Evolutionary conservation across 2,797 vertebrate genomes (phyloP), one percentile per base, ranked within the genome.

Genomic region (Lacerta agilis): DNA sequence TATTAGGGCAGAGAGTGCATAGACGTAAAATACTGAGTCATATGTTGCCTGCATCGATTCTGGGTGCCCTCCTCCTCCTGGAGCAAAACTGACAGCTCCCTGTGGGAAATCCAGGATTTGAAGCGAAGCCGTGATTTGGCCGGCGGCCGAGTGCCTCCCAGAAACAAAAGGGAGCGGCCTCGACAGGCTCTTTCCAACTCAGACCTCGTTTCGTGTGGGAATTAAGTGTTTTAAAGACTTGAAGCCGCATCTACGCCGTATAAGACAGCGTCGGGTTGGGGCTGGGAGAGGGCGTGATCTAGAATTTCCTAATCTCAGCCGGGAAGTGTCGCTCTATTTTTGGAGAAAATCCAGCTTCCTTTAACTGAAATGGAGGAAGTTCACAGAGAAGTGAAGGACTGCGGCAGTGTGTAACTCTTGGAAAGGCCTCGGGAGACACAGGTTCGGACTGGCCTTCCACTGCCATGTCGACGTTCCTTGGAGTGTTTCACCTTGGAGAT

Each of bases 1-100:
- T 15, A 75, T 41, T 23, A 38, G 43, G 13, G 45, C 6, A 45
- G 45, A 45, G 45, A n/a, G 29, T 33, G 33, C 71, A 73, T 73
- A 36, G 15, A 73, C 33, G 1, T 73, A 1, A 36, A 29, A 5
- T 0, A 0, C 7, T 7, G 61, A 73, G 17, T 7, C 33, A 20
- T 73, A 72, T 17, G 7, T 18, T 38, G 71, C 6, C 33, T 55
- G 49, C 49, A 3, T 29, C 3, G 27, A 7, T 79, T 33, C 27
- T 29, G 77, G 55, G 29, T 18, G 18, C 29, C 58, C 55, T 58
- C 55, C 58, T 20, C 18, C 4, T 23, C 58, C 58, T 23, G 20
- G 58, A 2, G 58, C 17, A 64, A 64, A 64, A 23, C 6, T 64
- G 61, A 64, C 61, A 64, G 61, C 61, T 64, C 17, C 5, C 71